Evolutionary conservation across 1,140 invertebrate genomes (phyloP), one percentile per base, ranked within the genome.

Genomic region (Halyomorpha halys): DNA sequence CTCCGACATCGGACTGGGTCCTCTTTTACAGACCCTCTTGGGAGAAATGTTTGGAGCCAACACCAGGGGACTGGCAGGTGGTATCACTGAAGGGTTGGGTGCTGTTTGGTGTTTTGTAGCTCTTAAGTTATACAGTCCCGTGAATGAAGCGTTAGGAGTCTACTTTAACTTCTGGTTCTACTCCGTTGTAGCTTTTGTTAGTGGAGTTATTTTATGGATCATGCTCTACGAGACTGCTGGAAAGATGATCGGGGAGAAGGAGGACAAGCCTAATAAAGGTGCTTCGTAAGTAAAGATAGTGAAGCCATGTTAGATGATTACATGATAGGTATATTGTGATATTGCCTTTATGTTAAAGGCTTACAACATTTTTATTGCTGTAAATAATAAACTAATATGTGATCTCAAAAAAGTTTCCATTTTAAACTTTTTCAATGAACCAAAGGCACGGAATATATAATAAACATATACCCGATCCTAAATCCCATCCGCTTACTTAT

Each of bases 21-120:
- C 77, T 11, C 65, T 77, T n/a, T 73, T 75, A 0, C 68, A 74
- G n/a, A 76, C 75, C 13, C 76, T 78, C 49, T 70, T 76, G 45
- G 76, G 76, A 4, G 77, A 79, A 68, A 72, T 78, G 44, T 79
- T 79, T 51, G 68, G 75, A 0, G 72, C 75, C 18, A 76, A 78
- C 59, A 73, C 77, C 23, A 77, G 77, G 67, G 75, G 74, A 11
- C 66, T 74, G 5, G 77, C 76, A 8, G 74, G 74, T 0, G 72
- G 47, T 11, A 49, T 49, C 14, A 49, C 72, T 11, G 73, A 76
- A 5, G 68, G 78, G 2, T 75, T 74, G 59, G 75, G 74, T 34
- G 72, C 76, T 11, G 30, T 76, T 9, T 51, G 39, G 15, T 59
- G 51, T 44, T 66, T 68, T 21, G 6, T 66, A 3, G 53, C 44